Evolutionary conservation across 1,140 invertebrate genomes (phyloP), one percentile per base, ranked within the genome.

Genomic region (Halyomorpha halys): DNA sequence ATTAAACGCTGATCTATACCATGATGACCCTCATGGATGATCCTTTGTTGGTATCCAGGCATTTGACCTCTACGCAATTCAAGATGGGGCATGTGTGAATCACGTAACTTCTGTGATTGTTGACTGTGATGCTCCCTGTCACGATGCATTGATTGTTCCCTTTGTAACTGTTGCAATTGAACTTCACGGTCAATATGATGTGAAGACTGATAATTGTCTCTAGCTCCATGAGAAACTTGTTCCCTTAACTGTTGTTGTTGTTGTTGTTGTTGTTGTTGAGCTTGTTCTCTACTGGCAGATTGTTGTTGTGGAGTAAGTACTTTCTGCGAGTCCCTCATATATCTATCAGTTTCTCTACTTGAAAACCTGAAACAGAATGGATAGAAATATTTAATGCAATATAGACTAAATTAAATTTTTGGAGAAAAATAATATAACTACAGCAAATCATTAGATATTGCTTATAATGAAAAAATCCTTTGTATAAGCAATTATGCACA

Each of bases 141-240:
- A 5, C 73, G 71, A 44, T 76, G 74, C 44, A 75, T 74, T 5
- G 71, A 66, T 59, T 74, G 71, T 30, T 68, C 65, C 25, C 64
- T 64, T 44, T 64, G 67, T 51, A 60, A 30, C 23, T 65, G 64
- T 56, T 66, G 64, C 34, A 63, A 62, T 39, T 68, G 65, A 15
- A 56, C 47, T 19, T 63, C 63, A 44, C 65, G 44, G 45, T 67
- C 63, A 54, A 66, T 62, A 19, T 69, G 60, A 11, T 54, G 66
- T 34, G 64, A 44, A n/a, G 68, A 63, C 34, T 65, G 66, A 56
- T 69, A 66, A 45, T 67, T 66, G 2, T 69, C 68, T 34, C 65
- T 51, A 21, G 64, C 61, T 27, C 60, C 39, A 64, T 68, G 67
- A n/a, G 66, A 65, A 45, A 63, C 66, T 16, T 59, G 59, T 18